phyloP scores from a whole-genome alignment of 2,797 vertebrate genomes.

The Molossus alvarezi region DNA sequence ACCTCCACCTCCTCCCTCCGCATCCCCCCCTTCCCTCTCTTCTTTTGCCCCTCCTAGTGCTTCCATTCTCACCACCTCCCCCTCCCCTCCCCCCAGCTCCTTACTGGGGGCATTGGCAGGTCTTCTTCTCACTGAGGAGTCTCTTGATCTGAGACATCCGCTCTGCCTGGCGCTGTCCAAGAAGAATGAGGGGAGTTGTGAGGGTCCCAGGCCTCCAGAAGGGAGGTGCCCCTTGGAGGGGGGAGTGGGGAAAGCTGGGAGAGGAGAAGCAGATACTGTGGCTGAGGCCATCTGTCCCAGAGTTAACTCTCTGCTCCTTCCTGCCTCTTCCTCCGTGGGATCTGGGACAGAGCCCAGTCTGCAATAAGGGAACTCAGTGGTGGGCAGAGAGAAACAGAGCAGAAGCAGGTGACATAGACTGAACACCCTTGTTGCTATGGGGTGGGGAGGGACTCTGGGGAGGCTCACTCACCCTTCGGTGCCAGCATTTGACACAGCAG shows the following conservation, averaged over 20 bases:
- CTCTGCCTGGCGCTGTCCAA: constrained; percentile 86
- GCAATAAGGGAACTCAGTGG: neutral
- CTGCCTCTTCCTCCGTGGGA: neutral
- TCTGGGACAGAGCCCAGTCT: neutral
- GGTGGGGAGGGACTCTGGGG: neutral
- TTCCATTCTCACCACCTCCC: neutral
- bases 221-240: constrained; percentile 49
- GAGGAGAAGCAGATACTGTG: constrained; percentile 63
- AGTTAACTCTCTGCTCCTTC: constrained; percentile 46
- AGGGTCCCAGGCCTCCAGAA: constrained; percentile 73
- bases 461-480: constrained; percentile 87
- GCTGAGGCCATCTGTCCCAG: constrained; percentile 54
- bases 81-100: constrained; percentile 25
- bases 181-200: constrained; percentile 76
- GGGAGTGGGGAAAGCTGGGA: constrained; percentile 29
- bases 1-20: neutral
- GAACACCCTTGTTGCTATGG: neutral
- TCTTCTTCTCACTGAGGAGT: constrained; percentile 90
- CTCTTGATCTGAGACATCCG: constrained; percentile 88
- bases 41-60: too few species aligned
- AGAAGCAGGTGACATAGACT: neutral
- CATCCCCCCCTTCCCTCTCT: neutral
- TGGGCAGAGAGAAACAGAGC: neutral
- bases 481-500: constrained; percentile 63
- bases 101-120: constrained; percentile 90